Base-by-base conservation (phyloP, 2,888 invertebrate species). In the Cepaea hortensis region DNA sequence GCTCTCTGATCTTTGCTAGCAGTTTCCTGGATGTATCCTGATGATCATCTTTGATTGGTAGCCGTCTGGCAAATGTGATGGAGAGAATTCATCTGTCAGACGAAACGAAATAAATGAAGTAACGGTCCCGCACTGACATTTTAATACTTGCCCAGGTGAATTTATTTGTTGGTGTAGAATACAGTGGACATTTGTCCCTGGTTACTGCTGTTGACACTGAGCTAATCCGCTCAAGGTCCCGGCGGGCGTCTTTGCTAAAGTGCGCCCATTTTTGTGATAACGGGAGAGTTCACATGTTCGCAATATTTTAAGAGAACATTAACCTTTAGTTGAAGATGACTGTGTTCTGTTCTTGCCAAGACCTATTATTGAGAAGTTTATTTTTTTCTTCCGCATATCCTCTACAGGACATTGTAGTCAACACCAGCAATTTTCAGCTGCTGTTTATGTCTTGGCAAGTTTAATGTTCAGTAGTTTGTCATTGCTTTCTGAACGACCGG, bases 221-320 rank as follows among this genome's bases (percentile, higher is more conserved):
- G 72, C 82, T 82, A 82, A 82, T 82, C 82, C 73, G 72, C 82
- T 72, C 82, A 82, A 82, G 82, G 82, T 82, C 73, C 82, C 15
- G 23, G 7, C 82, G 55, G 23, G 7, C 82, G 55, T 55, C 61
- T 73, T 61, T 73, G 82, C 62, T 23, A 55, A 9, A 62, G 62
- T 73, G 50, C 9, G 82, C 23, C 18, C 73, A 70, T 5, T 55
- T 15, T 46, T 50, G 61, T 72, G 55, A 35, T 55, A 48, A 50
- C 7, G 18, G 82, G 65, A 11, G 82, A 72, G 55, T 82, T 82
- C 82, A 82, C 72, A 73, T 82, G 72, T 65, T 81, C 11, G 7
- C 35, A 3, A 73, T 13, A 73, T 35, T 68, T n/a, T 68, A 15
- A 18, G n/a, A 5, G 68, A 68, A 15, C 18, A 18, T 68, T 68